Percentiles rank a stretch among this genome's conserved stretches.
Evolutionary conservation across 1,140 invertebrate species (phyloP).

Genomic region (Plodia interpunctella): DNA sequence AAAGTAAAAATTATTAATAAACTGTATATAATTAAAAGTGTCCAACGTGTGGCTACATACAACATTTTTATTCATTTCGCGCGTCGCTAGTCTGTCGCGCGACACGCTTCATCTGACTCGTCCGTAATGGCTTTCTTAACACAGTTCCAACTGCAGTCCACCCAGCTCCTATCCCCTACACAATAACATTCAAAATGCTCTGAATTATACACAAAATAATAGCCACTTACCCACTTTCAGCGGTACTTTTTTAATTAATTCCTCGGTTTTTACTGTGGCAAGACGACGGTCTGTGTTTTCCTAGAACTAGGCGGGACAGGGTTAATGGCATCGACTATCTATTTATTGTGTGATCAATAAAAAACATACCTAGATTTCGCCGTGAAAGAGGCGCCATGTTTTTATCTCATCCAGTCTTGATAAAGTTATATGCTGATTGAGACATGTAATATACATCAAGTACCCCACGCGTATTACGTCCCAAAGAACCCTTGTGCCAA

Average conservation of each 20-base stretch:
- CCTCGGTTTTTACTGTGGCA: constrained; percentile 46
- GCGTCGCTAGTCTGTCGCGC: constrained; percentile 12
- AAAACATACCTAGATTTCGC: background rate
- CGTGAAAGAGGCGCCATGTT: background rate
- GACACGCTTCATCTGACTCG: constrained; percentile 20
- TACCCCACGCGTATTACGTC: constrained; percentile 1
- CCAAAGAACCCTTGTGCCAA: constrained; percentile 24
- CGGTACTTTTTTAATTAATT: constrained; percentile 61
- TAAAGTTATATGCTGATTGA: background rate
- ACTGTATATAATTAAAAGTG: too few relatives aligned
- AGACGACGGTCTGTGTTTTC: constrained; percentile 48
- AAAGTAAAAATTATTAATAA: background rate
- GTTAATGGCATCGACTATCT: constrained; percentile 38
- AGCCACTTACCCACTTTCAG: constrained; percentile 23
- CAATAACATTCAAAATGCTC: background rate
- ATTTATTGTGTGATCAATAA: constrained; percentile 16
- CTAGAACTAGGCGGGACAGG: constrained; percentile 36
- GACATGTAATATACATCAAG: background rate
- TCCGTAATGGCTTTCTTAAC: constrained; percentile 17
- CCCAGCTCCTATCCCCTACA: background rate
- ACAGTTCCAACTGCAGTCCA: constrained; percentile 1
- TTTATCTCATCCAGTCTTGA: background rate
- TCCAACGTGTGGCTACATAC: background rate
- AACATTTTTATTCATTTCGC: constrained; percentile 17
- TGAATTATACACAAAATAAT: background rate